These are phyloP conservation scores for Chelonia mydas DNA, from an alignment of 2,797 vertebrate genomes.

Conservation along the genomic window DNA sequence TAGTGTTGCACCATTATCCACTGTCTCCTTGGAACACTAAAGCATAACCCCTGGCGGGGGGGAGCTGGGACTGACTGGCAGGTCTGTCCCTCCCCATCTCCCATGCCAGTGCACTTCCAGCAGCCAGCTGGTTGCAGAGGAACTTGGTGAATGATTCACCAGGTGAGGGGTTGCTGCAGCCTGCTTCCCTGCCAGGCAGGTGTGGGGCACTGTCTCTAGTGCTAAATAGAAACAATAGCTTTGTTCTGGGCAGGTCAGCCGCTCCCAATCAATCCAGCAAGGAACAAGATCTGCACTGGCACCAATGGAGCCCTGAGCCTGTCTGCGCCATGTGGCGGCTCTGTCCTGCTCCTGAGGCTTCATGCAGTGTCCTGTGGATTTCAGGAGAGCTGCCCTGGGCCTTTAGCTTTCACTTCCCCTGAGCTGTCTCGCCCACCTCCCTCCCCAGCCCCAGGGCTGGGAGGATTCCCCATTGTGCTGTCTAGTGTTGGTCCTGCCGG, in stretches of 20 bases:
- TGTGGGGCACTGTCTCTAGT: neutral
- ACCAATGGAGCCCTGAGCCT: neutral
- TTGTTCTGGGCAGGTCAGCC: neutral
- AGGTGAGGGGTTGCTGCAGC: neutral
- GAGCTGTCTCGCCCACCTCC: rapidly evolving
- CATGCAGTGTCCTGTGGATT: neutral
- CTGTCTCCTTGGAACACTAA: rapidly evolving
- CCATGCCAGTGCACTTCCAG: neutral
- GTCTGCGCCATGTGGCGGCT: neutral
- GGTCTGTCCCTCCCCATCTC: neutral
- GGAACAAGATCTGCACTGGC: neutral
- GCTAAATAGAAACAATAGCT: neutral
- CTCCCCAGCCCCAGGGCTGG: rapidly evolving
- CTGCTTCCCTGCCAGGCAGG: neutral
- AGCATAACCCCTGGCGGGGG: neutral
- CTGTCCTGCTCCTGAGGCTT: neutral
- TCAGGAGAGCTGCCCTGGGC: neutral
- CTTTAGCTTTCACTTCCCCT: neutral
- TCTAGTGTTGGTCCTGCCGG: neutral
- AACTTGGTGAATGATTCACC: neutral
- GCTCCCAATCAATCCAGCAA: neutral
- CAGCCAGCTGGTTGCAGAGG: neutral
- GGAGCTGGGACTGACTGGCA: rapidly evolving
- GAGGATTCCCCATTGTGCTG: rapidly evolving
- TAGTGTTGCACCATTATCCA: rapidly evolving